Conservation (phyloP, 2,797 vertebrate genomes). For the Carcharodon carcharias region DNA sequence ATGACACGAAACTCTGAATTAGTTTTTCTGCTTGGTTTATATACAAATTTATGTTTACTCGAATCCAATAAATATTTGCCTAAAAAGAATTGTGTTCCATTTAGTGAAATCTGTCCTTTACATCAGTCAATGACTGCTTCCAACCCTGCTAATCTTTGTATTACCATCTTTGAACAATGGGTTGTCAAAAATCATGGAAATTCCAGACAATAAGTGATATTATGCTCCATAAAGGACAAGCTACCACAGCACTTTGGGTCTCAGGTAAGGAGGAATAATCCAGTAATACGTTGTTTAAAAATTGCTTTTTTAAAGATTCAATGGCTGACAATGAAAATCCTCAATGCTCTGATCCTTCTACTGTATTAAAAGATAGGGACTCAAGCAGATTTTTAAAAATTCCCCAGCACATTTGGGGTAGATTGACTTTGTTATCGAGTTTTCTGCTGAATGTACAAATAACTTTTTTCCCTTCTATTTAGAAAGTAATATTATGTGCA, state of each 20-base stretch:
- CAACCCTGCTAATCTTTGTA: background rate
- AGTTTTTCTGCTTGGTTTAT: background rate
- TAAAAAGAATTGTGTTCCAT: background rate
- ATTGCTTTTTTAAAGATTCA: background rate
- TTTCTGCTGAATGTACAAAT: background rate
- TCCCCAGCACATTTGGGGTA: background rate
- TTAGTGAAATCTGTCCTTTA: background rate
- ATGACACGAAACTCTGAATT: background rate
- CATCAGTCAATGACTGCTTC: background rate
- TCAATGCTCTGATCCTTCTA: background rate
- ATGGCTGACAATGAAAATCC: background rate
- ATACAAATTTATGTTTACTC: background rate
- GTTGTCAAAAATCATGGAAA: background rate
- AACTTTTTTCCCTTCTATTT: background rate
- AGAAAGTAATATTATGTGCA: background rate
- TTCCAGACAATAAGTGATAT: background rate
- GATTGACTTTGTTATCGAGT: background rate
- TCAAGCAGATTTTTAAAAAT: background rate
- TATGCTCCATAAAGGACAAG: background rate
- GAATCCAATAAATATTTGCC: background rate
- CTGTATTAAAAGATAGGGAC: background rate
- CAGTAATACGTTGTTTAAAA: background rate
- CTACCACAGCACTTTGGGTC: background rate
- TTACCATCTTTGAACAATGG: background rate
- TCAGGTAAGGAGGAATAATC: background rate